Conservation (phyloP, 2,888 invertebrate species). For the Cremastinae sp. region DNA sequence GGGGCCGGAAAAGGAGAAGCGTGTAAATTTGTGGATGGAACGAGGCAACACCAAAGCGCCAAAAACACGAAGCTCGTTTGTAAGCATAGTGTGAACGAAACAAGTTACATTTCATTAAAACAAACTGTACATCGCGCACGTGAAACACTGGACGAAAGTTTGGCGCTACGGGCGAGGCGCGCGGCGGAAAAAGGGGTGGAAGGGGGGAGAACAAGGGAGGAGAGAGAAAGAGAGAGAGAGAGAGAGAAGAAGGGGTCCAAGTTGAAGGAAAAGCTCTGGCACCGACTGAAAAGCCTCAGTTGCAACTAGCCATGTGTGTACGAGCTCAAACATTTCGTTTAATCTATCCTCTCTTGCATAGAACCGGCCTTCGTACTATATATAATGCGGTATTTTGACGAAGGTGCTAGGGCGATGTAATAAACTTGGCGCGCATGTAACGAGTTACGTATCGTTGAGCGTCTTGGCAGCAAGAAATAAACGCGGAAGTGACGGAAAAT, state of each 20-base stretch:
- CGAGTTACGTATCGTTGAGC: slow-evolving; percentile 6
- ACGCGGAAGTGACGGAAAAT: slow-evolving; percentile 35
- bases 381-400: slow-evolving; percentile 14
- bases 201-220: neutral
- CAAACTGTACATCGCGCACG: slow-evolving; percentile 33
- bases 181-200: neutral
- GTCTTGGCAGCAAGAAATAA: slow-evolving; percentile 13
- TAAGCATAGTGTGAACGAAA: slow-evolving; percentile 32
- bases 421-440: neutral
- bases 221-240: slow-evolving; percentile 25
- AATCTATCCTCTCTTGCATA: neutral
- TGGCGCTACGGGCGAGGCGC: slow-evolving; percentile 2
- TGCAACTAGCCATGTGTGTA: neutral
- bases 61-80: slow-evolving; percentile 39
- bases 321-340: slow-evolving; percentile 28
- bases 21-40: slow-evolving; percentile 6
- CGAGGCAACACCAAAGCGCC: slow-evolving; percentile 9
- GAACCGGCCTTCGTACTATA: neutral
- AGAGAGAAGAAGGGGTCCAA: slow-evolving; percentile 10
- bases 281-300: slow-evolving; percentile 18
- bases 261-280: slow-evolving; percentile 26
- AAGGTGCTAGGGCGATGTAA: slow-evolving; percentile 3
- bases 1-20: neutral
- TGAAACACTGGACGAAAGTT: slow-evolving; percentile 47
- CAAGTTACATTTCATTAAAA: slow-evolving; percentile 61